Conservation (phyloP, 2,888 invertebrate genomes). For the Patella ulyssiponensis region DNA sequence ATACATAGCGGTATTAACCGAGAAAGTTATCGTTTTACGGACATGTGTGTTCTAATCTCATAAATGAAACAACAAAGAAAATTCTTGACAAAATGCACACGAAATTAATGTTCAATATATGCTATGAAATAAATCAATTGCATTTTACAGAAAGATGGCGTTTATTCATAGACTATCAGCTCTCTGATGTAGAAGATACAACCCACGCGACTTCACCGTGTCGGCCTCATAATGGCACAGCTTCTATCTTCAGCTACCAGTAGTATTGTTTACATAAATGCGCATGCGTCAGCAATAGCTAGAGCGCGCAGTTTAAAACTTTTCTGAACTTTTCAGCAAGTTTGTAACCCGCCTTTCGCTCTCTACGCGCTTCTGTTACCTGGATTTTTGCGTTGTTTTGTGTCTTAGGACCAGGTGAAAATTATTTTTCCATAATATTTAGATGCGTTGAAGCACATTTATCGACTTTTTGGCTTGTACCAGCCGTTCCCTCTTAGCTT, state of each 20-base stretch:
- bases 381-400: constrained; percentile 23
- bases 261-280: constrained; percentile 29
- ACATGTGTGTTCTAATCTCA: too few relatives aligned
- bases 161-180: too few relatives aligned
- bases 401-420: constrained; percentile 15
- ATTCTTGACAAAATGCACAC: too few relatives aligned
- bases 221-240: constrained; percentile 10
- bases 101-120: too few relatives aligned
- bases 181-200: background rate
- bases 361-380: constrained; percentile 20
- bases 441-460: constrained; percentile 29
- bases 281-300: constrained; percentile 31
- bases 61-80: too few relatives aligned
- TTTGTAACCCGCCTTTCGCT: background rate
- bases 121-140: too few relatives aligned
- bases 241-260: constrained; percentile 11
- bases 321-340: constrained; percentile 21
- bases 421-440: constrained; percentile 28
- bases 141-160: too few relatives aligned
- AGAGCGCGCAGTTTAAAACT: constrained; percentile 37
- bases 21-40: too few relatives aligned
- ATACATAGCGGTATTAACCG: too few relatives aligned
- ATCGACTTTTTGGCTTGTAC: constrained; percentile 27
- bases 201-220: constrained; percentile 9
- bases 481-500: constrained; percentile 19